Percentiles rank a stretch among this genome's conserved stretches.
Evolutionary conservation across 2,113 vertebrate species (phyloP).

Genomic region (Brachypodius melanocephalos): DNA sequence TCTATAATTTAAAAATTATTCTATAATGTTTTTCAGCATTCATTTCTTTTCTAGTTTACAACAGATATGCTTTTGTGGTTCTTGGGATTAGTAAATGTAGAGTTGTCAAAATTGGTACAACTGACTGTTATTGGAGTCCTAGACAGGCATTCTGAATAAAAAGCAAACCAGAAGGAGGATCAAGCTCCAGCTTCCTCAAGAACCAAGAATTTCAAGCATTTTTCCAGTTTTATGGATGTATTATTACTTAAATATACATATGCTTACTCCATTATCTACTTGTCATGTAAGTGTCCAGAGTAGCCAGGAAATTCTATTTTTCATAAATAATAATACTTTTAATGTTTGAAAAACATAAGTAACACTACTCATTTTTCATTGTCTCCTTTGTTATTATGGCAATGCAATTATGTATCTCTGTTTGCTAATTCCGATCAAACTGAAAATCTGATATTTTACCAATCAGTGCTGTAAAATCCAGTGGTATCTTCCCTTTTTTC

Average conservation of each 20-base stretch:
- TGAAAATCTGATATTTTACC: neutral
- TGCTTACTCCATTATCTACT: neutral
- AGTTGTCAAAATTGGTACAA: neutral
- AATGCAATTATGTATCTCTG: neutral
- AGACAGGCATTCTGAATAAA: neutral
- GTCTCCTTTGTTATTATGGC: neutral
- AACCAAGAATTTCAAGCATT: neutral
- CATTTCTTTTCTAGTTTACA: neutral
- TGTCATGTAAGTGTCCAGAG: neutral
- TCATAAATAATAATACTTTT: neutral
- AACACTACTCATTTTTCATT: neutral
- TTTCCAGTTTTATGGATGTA: fast-evolving
- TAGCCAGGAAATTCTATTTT: neutral
- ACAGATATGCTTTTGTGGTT: neutral
- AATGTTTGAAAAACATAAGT: neutral
- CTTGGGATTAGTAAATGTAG: neutral
- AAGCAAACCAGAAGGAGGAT: neutral
- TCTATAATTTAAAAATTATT: neutral
- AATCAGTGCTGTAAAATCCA: neutral
- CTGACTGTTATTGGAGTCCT: neutral
- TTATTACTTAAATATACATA: neutral
- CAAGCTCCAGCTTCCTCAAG: neutral
- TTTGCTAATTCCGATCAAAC: neutral
- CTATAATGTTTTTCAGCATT: neutral
- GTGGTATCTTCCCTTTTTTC: neutral